phyloP scores from a whole-genome alignment of 1,140 invertebrate genomes.

The Holcopasites calliopsidis region DNA sequence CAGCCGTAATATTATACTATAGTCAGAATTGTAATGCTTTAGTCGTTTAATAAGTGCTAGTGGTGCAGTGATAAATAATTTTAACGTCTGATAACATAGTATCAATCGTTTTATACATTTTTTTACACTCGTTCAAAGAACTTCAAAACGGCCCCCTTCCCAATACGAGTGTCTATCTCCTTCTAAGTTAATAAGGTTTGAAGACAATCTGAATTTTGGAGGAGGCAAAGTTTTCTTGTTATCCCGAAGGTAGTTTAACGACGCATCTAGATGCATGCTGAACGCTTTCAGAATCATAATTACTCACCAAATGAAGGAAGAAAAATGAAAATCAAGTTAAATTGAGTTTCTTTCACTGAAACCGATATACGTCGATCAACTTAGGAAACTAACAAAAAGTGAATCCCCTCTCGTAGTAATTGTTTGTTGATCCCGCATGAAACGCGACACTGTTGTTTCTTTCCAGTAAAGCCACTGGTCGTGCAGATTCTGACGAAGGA shows the following conservation, averaged over 20 bases:
- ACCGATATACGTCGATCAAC: too few relatives aligned
- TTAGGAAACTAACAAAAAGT: too few relatives aligned
- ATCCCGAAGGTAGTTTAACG: neutral
- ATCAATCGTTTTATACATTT: too few relatives aligned
- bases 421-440: too few relatives aligned
- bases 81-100: too few relatives aligned
- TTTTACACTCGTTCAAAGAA: too few relatives aligned
- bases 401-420: too few relatives aligned
- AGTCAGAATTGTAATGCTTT: too few relatives aligned
- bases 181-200: neutral
- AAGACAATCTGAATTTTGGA: neutral
- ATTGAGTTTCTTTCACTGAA: too few relatives aligned
- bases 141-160: neutral
- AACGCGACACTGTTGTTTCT: slow-evolving; percentile 63
- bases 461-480: slow-evolving; percentile 88
- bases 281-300: neutral
- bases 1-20: too few relatives aligned
- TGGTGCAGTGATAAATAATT: too few relatives aligned
- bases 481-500: slow-evolving; percentile 90
- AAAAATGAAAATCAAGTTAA: neutral
- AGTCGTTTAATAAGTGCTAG: too few relatives aligned
- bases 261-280: slow-evolving; percentile 4
- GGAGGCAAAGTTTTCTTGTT: neutral
- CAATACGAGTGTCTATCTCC: neutral
- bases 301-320: neutral